Evolutionary conservation across 2,113 vertebrate species (phyloP).

Genomic region (Mandrillus leucophaeus): DNA sequence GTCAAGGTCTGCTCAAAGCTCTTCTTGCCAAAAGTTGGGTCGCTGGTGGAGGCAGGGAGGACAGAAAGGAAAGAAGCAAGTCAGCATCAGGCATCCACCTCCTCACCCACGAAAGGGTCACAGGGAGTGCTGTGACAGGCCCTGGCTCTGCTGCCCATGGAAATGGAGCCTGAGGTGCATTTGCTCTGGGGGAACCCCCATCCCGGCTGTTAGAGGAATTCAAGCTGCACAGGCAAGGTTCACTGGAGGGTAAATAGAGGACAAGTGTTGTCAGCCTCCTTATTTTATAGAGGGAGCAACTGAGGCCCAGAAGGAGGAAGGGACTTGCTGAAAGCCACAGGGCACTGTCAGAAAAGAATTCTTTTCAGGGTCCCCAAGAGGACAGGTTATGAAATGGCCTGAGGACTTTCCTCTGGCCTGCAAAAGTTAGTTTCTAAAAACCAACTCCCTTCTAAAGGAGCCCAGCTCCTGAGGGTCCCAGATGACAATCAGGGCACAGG

Average conservation of each 20-base stretch:
- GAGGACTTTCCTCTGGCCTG: not conserved
- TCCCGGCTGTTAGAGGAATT: not conserved
- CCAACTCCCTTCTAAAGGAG: not conserved
- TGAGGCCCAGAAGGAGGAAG: not conserved
- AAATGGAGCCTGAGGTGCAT: not conserved
- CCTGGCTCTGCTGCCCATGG: not conserved
- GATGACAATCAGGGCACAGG: not conserved
- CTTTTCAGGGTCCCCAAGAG: not conserved
- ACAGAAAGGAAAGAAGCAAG: not conserved
- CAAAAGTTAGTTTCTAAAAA: not conserved
- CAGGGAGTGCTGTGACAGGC: not conserved
- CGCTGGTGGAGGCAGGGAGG: slow-evolving; percentile 65
- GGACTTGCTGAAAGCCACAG: not conserved
- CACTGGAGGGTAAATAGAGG: not conserved
- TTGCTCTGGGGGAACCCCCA: not conserved
- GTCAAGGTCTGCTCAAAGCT: slow-evolving; percentile 93
- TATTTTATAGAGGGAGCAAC: not conserved
- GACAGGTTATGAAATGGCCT: not conserved
- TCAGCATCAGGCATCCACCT: not conserved
- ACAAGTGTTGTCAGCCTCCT: not conserved
- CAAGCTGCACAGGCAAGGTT: not conserved
- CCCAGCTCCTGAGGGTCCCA: not conserved
- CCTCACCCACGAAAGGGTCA: fast-evolving
- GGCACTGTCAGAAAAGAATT: not conserved
- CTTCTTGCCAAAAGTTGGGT: slow-evolving; percentile 86